Conservation (phyloP, 1,140 invertebrate genomes). For the Condylostylus longicornis region DNA sequence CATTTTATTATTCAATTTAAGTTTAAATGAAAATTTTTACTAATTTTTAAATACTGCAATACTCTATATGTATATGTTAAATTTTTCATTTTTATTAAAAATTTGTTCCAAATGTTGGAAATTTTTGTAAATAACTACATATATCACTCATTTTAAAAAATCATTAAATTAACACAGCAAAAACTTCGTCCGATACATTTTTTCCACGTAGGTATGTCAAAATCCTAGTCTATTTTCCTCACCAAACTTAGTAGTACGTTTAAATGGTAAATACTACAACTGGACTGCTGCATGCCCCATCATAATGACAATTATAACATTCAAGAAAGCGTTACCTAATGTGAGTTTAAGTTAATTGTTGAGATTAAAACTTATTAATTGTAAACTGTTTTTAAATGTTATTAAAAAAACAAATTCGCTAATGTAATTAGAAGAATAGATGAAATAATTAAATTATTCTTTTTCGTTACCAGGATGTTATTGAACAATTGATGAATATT, state of each 20-base stretch:
- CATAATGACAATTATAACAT: slow-evolving; percentile 68
- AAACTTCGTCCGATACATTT: too few relatives aligned
- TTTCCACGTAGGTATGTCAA: slow-evolving; percentile 46
- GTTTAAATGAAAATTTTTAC: too few relatives aligned
- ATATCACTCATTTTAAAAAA: too few relatives aligned
- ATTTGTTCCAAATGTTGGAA: too few relatives aligned
- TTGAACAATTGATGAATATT: slow-evolving; percentile 24
- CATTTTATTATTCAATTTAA: too few relatives aligned
- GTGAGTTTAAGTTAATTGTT: slow-evolving; percentile 16
- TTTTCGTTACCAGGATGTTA: slow-evolving; percentile 18
- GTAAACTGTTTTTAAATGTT: not conserved
- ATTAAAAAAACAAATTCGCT: not conserved
- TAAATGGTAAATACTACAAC: slow-evolving; percentile 75
- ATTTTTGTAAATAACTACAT: too few relatives aligned
- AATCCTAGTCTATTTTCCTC: slow-evolving; percentile 65
- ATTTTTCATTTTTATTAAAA: too few relatives aligned
- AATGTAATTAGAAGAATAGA: not conserved
- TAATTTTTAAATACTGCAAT: too few relatives aligned
- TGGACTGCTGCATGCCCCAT: slow-evolving; percentile 79
- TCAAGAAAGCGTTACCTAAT: slow-evolving; percentile 54
- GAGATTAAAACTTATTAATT: not conserved
- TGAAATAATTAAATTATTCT: slow-evolving; percentile 2
- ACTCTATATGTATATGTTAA: too few relatives aligned
- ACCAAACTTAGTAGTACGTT: slow-evolving; percentile 73
- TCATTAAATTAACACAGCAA: too few relatives aligned